Evolutionary conservation across 2,888 invertebrate genomes (phyloP), one percentile per base, ranked within the genome.

Genomic region (Invenusta paracnida): DNA sequence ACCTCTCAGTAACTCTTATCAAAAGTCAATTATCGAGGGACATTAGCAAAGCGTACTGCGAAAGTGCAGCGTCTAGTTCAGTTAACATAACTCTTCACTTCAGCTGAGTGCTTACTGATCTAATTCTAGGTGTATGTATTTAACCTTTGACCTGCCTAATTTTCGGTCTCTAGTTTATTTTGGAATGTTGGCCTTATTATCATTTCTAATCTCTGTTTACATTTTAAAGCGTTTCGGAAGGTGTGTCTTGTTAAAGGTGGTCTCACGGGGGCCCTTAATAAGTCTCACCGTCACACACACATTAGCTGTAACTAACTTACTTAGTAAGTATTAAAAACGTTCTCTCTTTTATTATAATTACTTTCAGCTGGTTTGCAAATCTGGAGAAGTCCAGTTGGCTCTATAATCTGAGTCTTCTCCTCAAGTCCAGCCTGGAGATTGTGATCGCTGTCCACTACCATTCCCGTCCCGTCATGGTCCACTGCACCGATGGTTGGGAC

Each of bases 401-500:
- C 88, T 95, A 95, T 89, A 95, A 97, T 92, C 94, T 97, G 92
- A 94, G 95, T 23, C 95, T 95, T 27, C 93, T 97, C 86, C 92
- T 96, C 89, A 94, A 95, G 87, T 95, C 96, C 2, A 95, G 96
- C 27, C 93, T 94, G 88, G 94, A 94, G 5, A 95, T 96, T 48
- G 95, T 95, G 1, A 94, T 90, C 86, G 90, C 91, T 28, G 89
- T 96, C 87, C 94, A 95, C 89, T 93, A 93, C 84, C 95, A 95
- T 87, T 95, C 94, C 25, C 93, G 96, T 83, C 96, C 97, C 2
- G 98, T 97, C 85, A 93, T 99, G 87, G 97, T 99, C 11, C 98
- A 98, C 92, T 98, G 98, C 92, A 97, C 97, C 0, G 98, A 98
- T 92, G 98, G 98, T 82, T 98, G 98, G 98, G 98, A 99, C 92